Base-by-base conservation (phyloP, 2,888 invertebrate genomes). In the Amphipyra berbera region DNA sequence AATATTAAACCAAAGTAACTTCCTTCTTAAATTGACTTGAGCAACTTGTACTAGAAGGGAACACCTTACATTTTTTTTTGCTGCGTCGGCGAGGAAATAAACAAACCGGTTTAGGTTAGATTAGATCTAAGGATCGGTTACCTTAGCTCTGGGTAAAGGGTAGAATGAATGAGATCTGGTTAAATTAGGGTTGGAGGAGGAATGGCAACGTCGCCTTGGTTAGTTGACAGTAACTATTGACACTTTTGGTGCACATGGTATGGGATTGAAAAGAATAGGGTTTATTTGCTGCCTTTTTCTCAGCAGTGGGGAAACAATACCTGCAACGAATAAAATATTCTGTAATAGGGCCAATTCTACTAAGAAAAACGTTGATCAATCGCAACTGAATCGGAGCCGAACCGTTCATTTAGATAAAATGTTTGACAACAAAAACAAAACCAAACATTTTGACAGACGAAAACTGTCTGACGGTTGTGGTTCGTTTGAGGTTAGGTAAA, bases 31-130 rank as follows among this genome's bases (percentile, higher is more conserved):
- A 58, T 69, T 63, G 46, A 69, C 50, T 74, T 44, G n/a, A 53
- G 35, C 9, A 48, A 68, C 44, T 68, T 61, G 13, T 27, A 5
- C 48, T 15, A 21, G 37, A 9, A 40, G 9, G 41, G 56, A 53
- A 53, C 55, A 46, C 15, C 9, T 37, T 37, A 37, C 37, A 37
- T 12, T 33, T 40, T 65, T 33, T 27, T 40, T 49, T 44, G 27
- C 37, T 37, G 33, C 41, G 14, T 35, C 15, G 13, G 30, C 6
- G 35, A 14, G 42, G 13, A 61, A 62, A 57, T 42, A 61, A 52
- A 74, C 64, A 62, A 78, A 75, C 61, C 33, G 48, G 33, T 62
- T 73, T 61, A 42, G 42, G 40, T 70, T 41, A 70, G 76, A 75
- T 76, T 54, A 67, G 44, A 56, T 75, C 40, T 37, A 13, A 7